Conservation (phyloP, 1,140 invertebrate genomes). For the Drosophila carrolli region DNA sequence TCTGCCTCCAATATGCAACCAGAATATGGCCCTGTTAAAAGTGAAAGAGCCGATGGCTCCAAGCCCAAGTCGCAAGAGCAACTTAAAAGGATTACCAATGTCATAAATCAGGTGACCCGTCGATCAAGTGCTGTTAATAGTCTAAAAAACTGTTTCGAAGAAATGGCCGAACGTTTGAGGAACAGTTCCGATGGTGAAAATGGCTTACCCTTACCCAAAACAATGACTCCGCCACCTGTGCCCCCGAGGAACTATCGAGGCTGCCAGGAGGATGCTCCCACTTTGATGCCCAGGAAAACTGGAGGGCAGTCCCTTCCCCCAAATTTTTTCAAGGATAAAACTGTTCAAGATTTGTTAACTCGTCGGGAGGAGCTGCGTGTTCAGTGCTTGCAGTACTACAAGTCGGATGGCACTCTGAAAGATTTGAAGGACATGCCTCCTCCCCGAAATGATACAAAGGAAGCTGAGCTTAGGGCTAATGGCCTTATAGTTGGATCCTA, state of each 20-base stretch:
- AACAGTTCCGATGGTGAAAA: background rate
- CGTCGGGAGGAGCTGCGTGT: slow-evolving; percentile 7
- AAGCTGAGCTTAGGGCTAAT: background rate
- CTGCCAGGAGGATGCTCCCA: background rate
- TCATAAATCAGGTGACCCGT: background rate
- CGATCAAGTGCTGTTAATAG: slow-evolving; percentile 4
- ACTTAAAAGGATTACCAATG: background rate
- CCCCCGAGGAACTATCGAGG: background rate
- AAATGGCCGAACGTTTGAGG: slow-evolving; percentile 8
- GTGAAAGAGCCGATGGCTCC: background rate
- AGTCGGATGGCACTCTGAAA: slow-evolving; percentile 22
- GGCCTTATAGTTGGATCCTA: slow-evolving; percentile 13
- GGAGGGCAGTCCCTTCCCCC: background rate
- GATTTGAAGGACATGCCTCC: background rate
- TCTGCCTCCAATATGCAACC: background rate
- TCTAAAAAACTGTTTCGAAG: slow-evolving; percentile 19
- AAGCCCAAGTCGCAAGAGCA: background rate
- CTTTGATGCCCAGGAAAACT: background rate
- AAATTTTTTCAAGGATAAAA: background rate
- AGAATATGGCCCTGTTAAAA: background rate
- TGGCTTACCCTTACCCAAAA: background rate
- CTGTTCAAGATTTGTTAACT: background rate
- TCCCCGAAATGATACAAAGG: background rate
- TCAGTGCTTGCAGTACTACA: slow-evolving; percentile 33
- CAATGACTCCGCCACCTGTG: background rate